Conservation (phyloP, 2,113 vertebrate species). For the Gallinago paraguaiae region DNA sequence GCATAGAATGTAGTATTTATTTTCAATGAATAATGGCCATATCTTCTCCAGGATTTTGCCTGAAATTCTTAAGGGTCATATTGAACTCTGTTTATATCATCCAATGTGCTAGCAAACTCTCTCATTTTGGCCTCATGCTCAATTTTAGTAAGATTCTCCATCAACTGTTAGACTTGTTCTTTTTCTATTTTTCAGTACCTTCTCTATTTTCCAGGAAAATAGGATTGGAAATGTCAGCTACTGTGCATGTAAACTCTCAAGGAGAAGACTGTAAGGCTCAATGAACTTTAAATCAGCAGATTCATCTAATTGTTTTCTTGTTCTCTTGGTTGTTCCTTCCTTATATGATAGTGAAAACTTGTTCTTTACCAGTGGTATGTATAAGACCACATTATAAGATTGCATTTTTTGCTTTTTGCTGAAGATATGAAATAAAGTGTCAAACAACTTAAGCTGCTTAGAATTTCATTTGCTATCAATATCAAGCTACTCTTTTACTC, state of each 20-base stretch:
- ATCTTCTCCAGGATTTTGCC: neutral
- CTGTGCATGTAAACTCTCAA: neutral
- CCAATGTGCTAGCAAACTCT: neutral
- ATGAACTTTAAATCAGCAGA: neutral
- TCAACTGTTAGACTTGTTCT: neutral
- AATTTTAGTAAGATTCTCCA: neutral
- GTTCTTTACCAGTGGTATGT: neutral
- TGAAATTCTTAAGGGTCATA: neutral
- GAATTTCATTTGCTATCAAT: neutral
- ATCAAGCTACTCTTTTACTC: neutral
- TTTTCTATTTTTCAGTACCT: neutral
- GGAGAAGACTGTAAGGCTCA: neutral
- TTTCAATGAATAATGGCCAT: neutral
- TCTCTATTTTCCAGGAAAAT: neutral
- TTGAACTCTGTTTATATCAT: neutral
- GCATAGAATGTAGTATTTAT: accelerated
- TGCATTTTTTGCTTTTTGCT: neutral
- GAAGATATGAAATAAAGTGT: neutral
- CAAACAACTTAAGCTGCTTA: neutral
- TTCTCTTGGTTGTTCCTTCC: neutral
- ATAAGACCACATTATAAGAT: neutral
- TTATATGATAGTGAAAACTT: neutral
- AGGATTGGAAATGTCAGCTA: neutral
- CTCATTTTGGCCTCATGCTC: neutral
- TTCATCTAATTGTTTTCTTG: neutral